Percentiles rank a stretch among this genome's conserved stretches.
These are phyloP conservation scores for Leptodirus hochenwartii DNA, from an alignment of 2,888 invertebrate genomes.

Conservation along the genomic window DNA sequence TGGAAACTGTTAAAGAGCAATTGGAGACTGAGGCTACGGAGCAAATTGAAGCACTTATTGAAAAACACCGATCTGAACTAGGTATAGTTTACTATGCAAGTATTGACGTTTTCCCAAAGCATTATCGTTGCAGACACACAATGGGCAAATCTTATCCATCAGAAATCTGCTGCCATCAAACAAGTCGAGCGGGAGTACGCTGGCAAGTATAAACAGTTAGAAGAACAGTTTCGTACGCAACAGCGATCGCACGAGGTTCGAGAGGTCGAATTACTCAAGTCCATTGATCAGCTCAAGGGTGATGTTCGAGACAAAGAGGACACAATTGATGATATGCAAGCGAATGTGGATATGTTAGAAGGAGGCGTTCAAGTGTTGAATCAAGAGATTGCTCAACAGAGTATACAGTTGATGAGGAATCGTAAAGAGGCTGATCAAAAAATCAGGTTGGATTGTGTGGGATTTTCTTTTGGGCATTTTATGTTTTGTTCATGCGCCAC, in stretches of 20 bases:
- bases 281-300: slow-evolving; percentile 25
- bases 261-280: slow-evolving; percentile 26
- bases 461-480: slow-evolving; percentile 4
- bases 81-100: slow-evolving; percentile 26
- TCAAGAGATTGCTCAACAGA: slow-evolving; percentile 25
- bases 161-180: slow-evolving; percentile 40
- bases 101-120: not conserved
- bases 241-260: slow-evolving; percentile 25
- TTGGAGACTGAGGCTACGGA: slow-evolving; percentile 29
- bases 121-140: slow-evolving; percentile 41
- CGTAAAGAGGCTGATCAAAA: slow-evolving; percentile 24
- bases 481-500: not conserved
- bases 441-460: slow-evolving; percentile 26
- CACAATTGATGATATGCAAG: slow-evolving; percentile 26
- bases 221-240: slow-evolving; percentile 27
- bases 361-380: slow-evolving; percentile 28
- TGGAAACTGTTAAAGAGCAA: slow-evolving; percentile 30
- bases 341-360: slow-evolving; percentile 27
- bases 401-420: slow-evolving; percentile 21
- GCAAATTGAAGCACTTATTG: slow-evolving; percentile 29
- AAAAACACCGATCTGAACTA: slow-evolving; percentile 40
- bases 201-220: slow-evolving; percentile 28
- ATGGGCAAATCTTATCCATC: slow-evolving; percentile 42
- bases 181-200: slow-evolving; percentile 41
- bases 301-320: slow-evolving; percentile 22